Evolutionary conservation across 2,888 invertebrate genomes (phyloP).

Genomic region (Epinotia demarniana): DNA sequence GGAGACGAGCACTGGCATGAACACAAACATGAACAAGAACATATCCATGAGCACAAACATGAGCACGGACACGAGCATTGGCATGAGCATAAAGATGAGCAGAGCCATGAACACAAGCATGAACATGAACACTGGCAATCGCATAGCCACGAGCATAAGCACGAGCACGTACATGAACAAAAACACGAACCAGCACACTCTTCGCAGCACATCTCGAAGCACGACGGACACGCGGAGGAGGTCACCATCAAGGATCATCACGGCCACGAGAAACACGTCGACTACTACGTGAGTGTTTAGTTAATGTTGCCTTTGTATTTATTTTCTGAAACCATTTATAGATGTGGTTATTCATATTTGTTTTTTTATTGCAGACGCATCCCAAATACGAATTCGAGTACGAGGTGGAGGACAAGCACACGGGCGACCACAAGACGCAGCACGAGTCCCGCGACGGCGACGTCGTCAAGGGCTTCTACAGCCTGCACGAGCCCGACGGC

Average conservation of each 20-base stretch:
- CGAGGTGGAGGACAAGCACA: constrained; percentile 67
- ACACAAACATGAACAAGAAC: no score
- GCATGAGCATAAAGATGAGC: constrained; percentile 13
- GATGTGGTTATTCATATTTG: not conserved
- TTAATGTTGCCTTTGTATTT: not conserved
- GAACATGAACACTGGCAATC: constrained; percentile 1
- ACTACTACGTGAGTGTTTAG: constrained; percentile 43
- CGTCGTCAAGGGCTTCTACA: constrained; percentile 79
- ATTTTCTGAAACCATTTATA: not conserved
- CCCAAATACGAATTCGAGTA: constrained; percentile 59
- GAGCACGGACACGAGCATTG: not conserved
- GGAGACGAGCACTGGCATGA: no score
- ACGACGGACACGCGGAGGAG: constrained; percentile 50
- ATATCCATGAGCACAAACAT: constrained; percentile 26
- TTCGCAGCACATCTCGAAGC: constrained; percentile 52
- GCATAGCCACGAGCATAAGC: constrained; percentile 45
- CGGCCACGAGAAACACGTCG: constrained; percentile 40
- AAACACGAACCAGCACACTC: constrained; percentile 51
- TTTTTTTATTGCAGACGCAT: constrained; percentile 41
- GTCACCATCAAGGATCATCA: constrained; percentile 46
- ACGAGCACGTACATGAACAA: constrained; percentile 16
- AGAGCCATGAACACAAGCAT: constrained; percentile 14
- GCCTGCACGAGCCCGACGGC: constrained; percentile 71
- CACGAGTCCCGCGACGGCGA: constrained; percentile 74
- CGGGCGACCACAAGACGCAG: constrained; percentile 67